These are phyloP conservation scores for Oopsacas minuta DNA, from an alignment of 37 sponge, comb jelly and placozoan species.

Conservation along the genomic window DNA sequence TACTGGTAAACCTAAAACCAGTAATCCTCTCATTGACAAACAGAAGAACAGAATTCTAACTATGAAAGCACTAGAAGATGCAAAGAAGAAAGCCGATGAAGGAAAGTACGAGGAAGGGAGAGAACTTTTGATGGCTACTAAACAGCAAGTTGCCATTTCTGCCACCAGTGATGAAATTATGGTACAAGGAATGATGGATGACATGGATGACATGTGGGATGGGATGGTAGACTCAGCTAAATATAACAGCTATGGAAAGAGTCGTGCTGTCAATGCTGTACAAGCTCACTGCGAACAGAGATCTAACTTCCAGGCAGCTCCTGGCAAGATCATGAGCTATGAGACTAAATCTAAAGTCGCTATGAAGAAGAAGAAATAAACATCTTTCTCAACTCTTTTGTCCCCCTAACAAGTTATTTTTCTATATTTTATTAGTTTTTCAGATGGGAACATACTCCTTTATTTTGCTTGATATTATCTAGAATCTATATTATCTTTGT, in stretches of 20 bases:
- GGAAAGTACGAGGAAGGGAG: constrained; percentile 21
- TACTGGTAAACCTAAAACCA: constrained; percentile 18
- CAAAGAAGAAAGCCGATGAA: constrained; percentile 42
- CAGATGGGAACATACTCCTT: too few relatives aligned
- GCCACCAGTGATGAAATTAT: background rate
- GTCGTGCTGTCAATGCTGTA: background rate
- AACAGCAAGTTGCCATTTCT: background rate
- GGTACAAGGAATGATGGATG: constrained; percentile 18
- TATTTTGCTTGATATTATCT: too few relatives aligned
- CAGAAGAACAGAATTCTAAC: constrained; percentile 62
- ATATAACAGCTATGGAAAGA: background rate
- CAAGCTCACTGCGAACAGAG: background rate
- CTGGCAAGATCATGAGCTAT: background rate
- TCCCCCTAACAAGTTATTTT: too few relatives aligned
- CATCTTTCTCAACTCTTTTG: too few relatives aligned
- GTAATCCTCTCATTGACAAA: constrained; percentile 34
- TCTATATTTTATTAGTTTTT: too few relatives aligned
- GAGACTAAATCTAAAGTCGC: background rate
- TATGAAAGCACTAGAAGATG: constrained; percentile 42
- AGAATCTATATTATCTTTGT: too few relatives aligned
- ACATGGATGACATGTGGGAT: background rate
- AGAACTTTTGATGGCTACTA: background rate
- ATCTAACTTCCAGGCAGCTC: background rate
- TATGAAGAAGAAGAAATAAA: background rate
- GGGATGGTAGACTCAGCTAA: background rate